A percentile compares a stretch with the other conserved stretches of the same genome.
These are phyloP conservation scores for Camponotus pennsylvanicus DNA, from an alignment of 1,140 invertebrate genomes.

Conservation along the genomic window DNA sequence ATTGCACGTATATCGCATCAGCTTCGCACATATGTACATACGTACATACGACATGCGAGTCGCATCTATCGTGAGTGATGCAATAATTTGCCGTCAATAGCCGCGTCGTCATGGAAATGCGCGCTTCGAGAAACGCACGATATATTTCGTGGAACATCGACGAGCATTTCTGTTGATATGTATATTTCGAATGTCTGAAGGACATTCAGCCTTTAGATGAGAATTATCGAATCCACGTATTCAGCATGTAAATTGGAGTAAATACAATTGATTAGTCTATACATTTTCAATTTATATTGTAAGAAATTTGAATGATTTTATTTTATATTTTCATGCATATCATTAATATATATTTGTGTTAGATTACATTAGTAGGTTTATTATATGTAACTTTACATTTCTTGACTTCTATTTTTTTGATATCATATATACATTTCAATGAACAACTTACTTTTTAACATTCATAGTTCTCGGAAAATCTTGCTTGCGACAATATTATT, in stretches of 20 bases:
- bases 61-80: conserved; percentile 36
- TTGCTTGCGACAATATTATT: background rate
- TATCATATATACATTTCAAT: background rate
- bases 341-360: background rate
- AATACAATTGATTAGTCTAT: background rate
- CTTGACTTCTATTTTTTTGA: background rate
- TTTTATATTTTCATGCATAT: background rate
- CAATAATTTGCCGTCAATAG: conserved; percentile 17
- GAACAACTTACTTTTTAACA: background rate
- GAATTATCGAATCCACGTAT: background rate
- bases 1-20: background rate
- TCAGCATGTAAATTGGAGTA: background rate
- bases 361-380: no score
- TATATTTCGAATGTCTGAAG: conserved; percentile 1
- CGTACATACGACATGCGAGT: background rate
- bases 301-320: background rate
- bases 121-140: background rate
- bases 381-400: background rate
- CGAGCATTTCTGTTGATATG: background rate
- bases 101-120: conserved; percentile 9
- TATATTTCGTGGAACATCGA: background rate
- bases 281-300: background rate
- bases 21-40: background rate
- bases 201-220: background rate
- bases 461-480: background rate